A percentile compares a stretch with the other conserved stretches of the same genome.
Conservation (phyloP, 1,140 invertebrate species). For the Triops longicaudatus region DNA sequence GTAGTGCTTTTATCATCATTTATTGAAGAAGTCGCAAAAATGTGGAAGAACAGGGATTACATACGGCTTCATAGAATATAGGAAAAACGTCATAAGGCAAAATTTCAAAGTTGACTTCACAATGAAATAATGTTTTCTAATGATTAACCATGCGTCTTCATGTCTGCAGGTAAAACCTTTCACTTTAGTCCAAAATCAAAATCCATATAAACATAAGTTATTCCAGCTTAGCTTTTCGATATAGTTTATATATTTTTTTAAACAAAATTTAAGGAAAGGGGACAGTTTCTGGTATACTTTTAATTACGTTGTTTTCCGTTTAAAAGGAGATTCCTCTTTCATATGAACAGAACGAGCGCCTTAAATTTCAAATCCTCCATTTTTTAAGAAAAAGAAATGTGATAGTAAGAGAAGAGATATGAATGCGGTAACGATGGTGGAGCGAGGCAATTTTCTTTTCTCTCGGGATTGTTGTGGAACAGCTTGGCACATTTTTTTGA, state of each 20-base stretch:
- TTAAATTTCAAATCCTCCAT: neutral
- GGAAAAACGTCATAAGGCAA: neutral
- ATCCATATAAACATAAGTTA: neutral
- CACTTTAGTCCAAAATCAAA: neutral
- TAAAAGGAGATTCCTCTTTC: neutral
- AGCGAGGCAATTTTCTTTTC: neutral
- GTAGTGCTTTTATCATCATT: neutral
- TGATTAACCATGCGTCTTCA: neutral
- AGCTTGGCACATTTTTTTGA: conserved; percentile 13
- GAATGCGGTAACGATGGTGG: neutral
- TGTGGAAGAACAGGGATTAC: neutral
- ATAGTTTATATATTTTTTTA: neutral
- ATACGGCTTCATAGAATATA: neutral
- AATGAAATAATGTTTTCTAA: neutral
- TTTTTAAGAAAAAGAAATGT: neutral
- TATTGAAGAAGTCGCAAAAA: neutral
- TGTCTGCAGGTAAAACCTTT: neutral
- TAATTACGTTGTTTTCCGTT: neutral
- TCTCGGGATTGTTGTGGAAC: neutral
- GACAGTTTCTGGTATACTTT: neutral
- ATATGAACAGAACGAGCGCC: conserved; percentile 9
- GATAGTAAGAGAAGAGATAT: neutral
- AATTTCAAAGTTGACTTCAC: neutral
- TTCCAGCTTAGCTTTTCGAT: neutral
- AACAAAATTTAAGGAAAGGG: neutral